Conservation (phyloP, 2,113 vertebrate genomes). For the Brevimyrus niger region DNA sequence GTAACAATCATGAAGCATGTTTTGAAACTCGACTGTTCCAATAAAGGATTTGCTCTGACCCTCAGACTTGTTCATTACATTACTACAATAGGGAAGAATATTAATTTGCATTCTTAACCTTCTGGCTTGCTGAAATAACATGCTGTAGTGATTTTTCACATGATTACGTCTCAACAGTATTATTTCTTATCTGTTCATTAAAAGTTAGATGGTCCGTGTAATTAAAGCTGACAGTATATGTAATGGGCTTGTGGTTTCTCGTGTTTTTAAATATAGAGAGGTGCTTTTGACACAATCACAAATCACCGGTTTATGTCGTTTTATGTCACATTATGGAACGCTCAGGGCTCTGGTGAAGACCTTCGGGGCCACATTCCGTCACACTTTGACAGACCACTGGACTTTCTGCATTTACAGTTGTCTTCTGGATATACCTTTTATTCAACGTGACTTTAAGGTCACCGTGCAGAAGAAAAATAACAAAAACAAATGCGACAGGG, state of each 20-base stretch:
- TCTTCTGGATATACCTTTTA: neutral
- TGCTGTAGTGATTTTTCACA: neutral
- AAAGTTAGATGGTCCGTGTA: neutral
- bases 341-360: neutral
- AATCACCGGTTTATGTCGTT: no score
- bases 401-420: neutral
- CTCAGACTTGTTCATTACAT: neutral
- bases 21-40: neutral
- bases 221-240: neutral
- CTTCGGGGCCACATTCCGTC: neutral
- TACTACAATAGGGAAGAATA: neutral
- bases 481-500: neutral
- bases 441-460: neutral
- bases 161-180: neutral
- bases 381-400: neutral
- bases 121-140: neutral
- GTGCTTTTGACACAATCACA: neutral
- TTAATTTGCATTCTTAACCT: neutral
- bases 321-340: neutral
- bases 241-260: neutral
- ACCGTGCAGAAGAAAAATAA: neutral
- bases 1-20: neutral
- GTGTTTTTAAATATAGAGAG: neutral
- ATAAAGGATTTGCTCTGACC: neutral
- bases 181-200: constrained; percentile 6